A percentile compares a stretch with the other conserved stretches of the same genome.
Conservation (phyloP, 2,113 vertebrate genomes). For the Psephotus haematonotus region DNA sequence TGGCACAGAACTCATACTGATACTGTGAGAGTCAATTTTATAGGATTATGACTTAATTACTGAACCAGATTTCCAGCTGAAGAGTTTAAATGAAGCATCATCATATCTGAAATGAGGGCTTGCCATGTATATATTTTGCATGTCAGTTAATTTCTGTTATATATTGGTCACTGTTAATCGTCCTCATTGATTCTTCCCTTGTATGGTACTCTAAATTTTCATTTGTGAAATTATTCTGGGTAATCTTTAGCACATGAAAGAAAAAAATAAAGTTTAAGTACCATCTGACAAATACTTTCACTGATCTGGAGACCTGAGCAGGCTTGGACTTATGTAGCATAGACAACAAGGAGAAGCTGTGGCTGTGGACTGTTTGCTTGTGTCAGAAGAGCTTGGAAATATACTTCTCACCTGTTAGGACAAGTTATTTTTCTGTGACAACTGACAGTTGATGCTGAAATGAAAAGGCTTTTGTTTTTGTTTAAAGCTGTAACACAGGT, state of each 20-base stretch:
- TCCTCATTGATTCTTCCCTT: not conserved
- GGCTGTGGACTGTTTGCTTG: not conserved
- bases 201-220: not conserved
- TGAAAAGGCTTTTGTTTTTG: not conserved
- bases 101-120: not conserved
- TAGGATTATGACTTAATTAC: constrained; percentile 5
- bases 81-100: not conserved
- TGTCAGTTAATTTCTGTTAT: not conserved
- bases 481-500: not conserved
- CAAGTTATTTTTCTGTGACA: not conserved
- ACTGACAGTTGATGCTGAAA: not conserved
- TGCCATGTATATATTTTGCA: not conserved
- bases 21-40: not conserved
- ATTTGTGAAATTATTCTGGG: not conserved
- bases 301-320: not conserved
- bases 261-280: not conserved
- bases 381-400: not conserved
- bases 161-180: not conserved
- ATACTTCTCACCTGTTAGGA: not conserved
- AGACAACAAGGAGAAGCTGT: not conserved
- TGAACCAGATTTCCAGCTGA: not conserved
- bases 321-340: accelerated
- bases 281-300: not conserved
- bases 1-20: not conserved
- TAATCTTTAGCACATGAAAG: not conserved